phyloP scores from a whole-genome alignment of 2,113 vertebrate genomes.

The Oxyura jamaicensis region DNA sequence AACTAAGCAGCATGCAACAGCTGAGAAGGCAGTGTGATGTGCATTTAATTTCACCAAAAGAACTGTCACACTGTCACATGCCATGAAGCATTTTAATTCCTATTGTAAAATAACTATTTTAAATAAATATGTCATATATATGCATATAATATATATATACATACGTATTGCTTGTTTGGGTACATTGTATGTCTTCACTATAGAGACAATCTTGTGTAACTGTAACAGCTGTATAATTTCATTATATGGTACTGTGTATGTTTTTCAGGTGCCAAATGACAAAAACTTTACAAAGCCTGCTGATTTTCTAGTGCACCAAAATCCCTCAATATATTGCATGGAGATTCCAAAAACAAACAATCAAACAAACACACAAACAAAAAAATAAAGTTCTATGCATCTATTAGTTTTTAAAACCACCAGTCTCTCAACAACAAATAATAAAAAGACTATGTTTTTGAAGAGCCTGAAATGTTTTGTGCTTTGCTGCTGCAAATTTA shows the following conservation, averaged over 20 bases:
- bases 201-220: neutral
- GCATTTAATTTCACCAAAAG: neutral
- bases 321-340: neutral
- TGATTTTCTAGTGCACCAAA: neutral
- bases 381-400: neutral
- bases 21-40: neutral
- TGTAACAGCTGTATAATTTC: neutral
- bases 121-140: neutral
- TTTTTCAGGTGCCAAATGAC: neutral
- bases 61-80: neutral
- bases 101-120: neutral
- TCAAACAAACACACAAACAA: no score
- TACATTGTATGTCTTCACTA: neutral
- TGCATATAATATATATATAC: neutral
- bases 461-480: slow-evolving; percentile 27
- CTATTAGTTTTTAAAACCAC: neutral
- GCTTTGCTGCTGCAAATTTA: slow-evolving; percentile 31
- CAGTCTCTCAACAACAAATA: neutral
- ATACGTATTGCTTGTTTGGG: neutral
- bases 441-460: neutral
- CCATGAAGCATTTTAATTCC: neutral
- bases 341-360: neutral
- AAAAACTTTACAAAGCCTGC: neutral
- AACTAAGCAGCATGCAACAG: neutral
- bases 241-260: neutral